Evolutionary conservation across 2,888 invertebrate genomes (phyloP).

Genomic region (Lymantria dispar): DNA sequence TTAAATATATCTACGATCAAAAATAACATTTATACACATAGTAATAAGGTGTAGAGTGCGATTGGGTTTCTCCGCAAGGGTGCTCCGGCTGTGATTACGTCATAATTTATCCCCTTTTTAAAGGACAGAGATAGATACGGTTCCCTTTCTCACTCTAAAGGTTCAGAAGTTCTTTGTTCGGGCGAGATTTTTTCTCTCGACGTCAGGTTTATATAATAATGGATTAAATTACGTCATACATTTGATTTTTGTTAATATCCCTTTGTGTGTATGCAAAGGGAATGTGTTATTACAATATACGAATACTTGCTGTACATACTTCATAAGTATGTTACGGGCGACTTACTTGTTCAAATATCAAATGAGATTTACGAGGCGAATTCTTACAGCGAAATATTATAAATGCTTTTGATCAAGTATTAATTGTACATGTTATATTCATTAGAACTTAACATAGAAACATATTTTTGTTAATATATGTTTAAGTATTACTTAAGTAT

Average conservation of each 20-base stretch:
- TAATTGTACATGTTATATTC: too few species aligned
- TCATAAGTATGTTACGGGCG: neutral
- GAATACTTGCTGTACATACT: conserved; percentile 2
- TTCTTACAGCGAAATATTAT: neutral
- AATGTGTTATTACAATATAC: conserved; percentile 8
- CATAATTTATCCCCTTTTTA: conserved; percentile 65
- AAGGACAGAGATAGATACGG: conserved; percentile 32
- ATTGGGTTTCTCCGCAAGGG: conserved; percentile 44
- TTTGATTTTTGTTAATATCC: conserved; percentile 20
- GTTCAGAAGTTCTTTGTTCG: conserved; percentile 53
- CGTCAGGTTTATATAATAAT: conserved; percentile 26
- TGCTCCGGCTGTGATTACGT: conserved; percentile 61
- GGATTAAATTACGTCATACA: conserved; percentile 30
- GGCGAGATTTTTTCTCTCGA: conserved; percentile 16
- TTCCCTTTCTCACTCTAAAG: conserved; percentile 33
- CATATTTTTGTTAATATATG: too few species aligned
- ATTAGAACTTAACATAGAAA: too few species aligned
- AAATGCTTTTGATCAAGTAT: too few species aligned
- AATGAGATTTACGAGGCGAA: conserved; percentile 7
- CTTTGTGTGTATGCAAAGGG: conserved; percentile 19
- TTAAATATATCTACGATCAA: conserved; percentile 25
- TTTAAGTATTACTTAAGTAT: too few species aligned
- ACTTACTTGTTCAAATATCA: neutral
- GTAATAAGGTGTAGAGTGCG: conserved; percentile 17
- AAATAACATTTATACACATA: conserved; percentile 26